Evolutionary conservation across 1,140 invertebrate genomes (phyloP).

Genomic region (Psilanteris sp.): DNA sequence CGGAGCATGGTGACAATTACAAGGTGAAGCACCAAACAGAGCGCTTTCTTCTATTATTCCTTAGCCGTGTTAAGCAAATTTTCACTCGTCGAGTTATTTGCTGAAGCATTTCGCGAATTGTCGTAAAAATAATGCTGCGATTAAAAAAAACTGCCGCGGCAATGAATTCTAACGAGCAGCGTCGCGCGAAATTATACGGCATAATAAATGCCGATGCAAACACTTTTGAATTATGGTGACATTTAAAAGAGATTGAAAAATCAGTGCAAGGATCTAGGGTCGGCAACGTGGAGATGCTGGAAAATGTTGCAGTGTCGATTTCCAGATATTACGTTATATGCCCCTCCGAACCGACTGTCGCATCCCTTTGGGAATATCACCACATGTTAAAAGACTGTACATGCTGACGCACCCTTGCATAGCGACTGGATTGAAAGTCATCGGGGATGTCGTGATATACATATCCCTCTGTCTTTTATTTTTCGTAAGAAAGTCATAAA

Average conservation of each 20-base stretch:
- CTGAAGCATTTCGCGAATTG: not conserved
- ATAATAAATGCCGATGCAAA: no score
- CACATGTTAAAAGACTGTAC: slow-evolving; percentile 63
- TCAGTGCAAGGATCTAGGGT: slow-evolving; percentile 23
- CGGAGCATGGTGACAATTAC: slow-evolving; percentile 21
- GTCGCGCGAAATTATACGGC: no score
- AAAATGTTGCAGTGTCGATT: slow-evolving; percentile 61
- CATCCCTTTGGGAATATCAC: slow-evolving; percentile 66
- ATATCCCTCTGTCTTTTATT: slow-evolving; percentile 65
- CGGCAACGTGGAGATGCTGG: slow-evolving; percentile 31
- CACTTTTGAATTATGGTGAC: slow-evolving; percentile 6
- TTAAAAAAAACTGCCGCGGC: no score
- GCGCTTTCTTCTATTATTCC: slow-evolving; percentile 22
- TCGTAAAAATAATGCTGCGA: slow-evolving; percentile 1
- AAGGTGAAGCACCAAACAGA: slow-evolving; percentile 6
- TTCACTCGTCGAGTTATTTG: not conserved
- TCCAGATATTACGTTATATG: slow-evolving; percentile 61
- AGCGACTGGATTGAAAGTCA: slow-evolving; percentile 63
- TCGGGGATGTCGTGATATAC: slow-evolving; percentile 57
- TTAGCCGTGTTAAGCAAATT: slow-evolving; percentile 18
- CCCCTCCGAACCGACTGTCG: slow-evolving; percentile 56
- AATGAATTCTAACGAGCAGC: no score
- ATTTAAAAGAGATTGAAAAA: slow-evolving; percentile 34
- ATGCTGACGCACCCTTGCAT: slow-evolving; percentile 61
- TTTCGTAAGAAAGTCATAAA: slow-evolving; percentile 65